Base-by-base conservation (phyloP, 2,797 vertebrate species). In the Lateolabrax maculatus region DNA sequence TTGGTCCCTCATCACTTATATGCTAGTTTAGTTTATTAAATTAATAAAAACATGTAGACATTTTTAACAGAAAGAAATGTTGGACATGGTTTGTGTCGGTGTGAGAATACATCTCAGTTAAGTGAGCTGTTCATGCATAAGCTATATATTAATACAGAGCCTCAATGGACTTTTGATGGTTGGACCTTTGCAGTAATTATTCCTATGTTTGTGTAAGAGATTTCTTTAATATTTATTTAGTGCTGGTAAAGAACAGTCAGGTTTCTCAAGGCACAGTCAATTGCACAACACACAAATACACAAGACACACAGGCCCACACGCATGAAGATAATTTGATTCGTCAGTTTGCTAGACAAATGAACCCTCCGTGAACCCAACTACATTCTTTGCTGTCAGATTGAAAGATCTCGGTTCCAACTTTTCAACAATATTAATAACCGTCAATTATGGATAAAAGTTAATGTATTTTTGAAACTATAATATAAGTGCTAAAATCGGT, bases 261-360 rank as follows among this genome's bases (percentile, higher is more conserved):
- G 31, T 71, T 72, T 83, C 27, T 43, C 27, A 84, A 75, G 51
- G 53, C 25, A 67, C 27, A 57, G 18, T 23, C 23, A 53, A 46
- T 64, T 41, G n/a, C 44, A 31, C 44, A 52, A 29, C 41, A 68
- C 16, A 56, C 48, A 62, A 9, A 36, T 29, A 36, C 15, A 41
- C 23, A 36, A 25, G 10, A 49, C 15, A n/a, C 11, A 21, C 36
- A 16, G 36, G 21, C 23, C 9, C 58, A 69, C 18, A 29, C 25
- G 52, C 16, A 53, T 71, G 39, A 80, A 69, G 34, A 60, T 80
- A 60, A 81, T 86, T 57, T 58, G 56, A 83, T 71, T 51, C 27
- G 41, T 77, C 74, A 69, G 41, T 67, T 64, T 41, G 66, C 43
- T 0, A 57, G 73, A 83, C 34, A 68, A 49, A 74, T 77, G 46